phyloP scores from a whole-genome alignment of 2,888 invertebrate genomes.

The Machimus atricapillus region DNA sequence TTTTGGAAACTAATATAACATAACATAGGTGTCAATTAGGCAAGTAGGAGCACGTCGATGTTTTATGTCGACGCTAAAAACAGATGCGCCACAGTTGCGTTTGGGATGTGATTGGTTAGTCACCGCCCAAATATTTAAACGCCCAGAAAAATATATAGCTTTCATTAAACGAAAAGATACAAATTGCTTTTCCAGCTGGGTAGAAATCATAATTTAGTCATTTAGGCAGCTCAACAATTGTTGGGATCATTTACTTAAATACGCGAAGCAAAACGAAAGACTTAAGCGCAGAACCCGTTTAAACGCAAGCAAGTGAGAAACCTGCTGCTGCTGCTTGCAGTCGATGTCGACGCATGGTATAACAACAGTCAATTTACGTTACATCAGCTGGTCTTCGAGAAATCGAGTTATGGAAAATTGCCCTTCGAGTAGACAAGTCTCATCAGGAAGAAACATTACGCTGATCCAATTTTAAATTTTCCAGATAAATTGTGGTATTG shows the following conservation, averaged over 20 bases:
- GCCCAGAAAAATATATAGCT: neutral
- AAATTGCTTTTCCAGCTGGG: neutral
- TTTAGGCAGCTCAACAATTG: neutral
- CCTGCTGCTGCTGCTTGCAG: neutral
- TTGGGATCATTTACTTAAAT: neutral
- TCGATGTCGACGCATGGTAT: neutral
- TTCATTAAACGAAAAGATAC: neutral
- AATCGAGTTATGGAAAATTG: neutral
- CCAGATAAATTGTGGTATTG: neutral
- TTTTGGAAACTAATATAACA: neutral
- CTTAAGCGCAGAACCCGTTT: neutral
- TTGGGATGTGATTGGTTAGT: neutral
- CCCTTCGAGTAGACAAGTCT: neutral
- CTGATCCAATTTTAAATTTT: neutral
- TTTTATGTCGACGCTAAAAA: neutral
- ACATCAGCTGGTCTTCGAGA: neutral
- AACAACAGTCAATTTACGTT: neutral
- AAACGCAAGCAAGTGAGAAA: neutral
- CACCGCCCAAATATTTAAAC: neutral
- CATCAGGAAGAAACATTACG: neutral
- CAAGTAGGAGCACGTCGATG: neutral
- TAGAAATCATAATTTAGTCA: neutral
- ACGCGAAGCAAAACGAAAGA: slow-evolving; percentile 1
- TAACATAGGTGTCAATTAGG: neutral
- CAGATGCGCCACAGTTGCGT: neutral